Evolutionary conservation across 1,140 invertebrate genomes (phyloP).

Genomic region (Stenopsyche tienmushanensis): DNA sequence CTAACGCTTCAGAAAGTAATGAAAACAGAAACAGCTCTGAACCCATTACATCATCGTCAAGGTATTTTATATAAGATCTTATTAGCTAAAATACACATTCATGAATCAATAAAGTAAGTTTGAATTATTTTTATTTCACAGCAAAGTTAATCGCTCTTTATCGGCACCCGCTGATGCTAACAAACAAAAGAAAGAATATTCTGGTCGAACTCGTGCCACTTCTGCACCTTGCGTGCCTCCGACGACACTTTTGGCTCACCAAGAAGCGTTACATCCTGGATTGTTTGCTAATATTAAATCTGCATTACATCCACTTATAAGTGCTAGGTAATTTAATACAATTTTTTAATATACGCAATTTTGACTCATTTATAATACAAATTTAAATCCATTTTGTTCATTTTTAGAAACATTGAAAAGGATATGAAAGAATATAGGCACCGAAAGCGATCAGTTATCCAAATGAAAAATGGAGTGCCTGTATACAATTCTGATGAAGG

Average conservation of each 20-base stretch:
- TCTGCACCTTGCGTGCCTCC: conserved; percentile 43
- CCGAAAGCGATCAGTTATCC: conserved; percentile 56
- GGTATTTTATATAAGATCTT: too few relatives aligned
- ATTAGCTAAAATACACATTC: too few relatives aligned
- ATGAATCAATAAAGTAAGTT: too few relatives aligned
- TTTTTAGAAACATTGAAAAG: conserved; percentile 52
- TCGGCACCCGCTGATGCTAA: conserved; percentile 44
- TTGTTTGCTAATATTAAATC: conserved; percentile 66
- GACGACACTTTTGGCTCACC: conserved; percentile 57
- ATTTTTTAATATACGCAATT: neutral
- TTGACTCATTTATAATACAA: neutral
- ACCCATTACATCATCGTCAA: too few relatives aligned
- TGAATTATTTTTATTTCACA: conserved; percentile 41
- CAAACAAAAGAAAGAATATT: neutral
- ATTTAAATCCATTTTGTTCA: conserved; percentile 1
- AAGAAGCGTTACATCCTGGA: conserved; percentile 67
- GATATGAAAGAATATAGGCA: conserved; percentile 54
- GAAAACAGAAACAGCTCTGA: conserved; percentile 5
- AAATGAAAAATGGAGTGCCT: conserved; percentile 56
- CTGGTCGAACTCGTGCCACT: conserved; percentile 32
- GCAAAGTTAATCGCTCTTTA: conserved; percentile 47
- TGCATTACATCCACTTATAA: conserved; percentile 69
- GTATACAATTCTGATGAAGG: conserved; percentile 56
- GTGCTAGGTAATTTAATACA: conserved; percentile 52
- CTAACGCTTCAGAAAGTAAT: neutral